Percentiles rank a stretch among this genome's conserved stretches.
Conservation (phyloP, 2,113 vertebrate species). For the Pelvicachromis taeniatus region DNA sequence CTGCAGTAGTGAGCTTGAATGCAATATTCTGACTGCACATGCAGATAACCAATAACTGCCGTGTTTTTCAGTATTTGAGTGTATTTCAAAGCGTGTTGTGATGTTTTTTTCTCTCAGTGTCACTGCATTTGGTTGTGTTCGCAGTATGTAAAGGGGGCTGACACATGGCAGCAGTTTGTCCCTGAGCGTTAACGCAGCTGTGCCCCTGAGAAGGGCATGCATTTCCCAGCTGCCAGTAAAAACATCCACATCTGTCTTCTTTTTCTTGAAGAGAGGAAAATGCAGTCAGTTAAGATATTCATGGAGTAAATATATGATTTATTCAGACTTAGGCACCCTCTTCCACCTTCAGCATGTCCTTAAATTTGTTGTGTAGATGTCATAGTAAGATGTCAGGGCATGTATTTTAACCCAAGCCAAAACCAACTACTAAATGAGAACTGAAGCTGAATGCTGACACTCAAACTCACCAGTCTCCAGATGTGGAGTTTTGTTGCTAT, state of each 20-base stretch:
- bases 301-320: background rate
- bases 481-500: background rate
- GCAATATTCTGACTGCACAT: background rate
- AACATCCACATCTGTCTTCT: conserved; percentile 35
- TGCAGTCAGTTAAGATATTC: background rate
- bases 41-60: background rate
- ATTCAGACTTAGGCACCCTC: background rate
- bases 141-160: background rate
- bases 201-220: background rate
- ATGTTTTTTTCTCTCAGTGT: background rate
- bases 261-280: background rate
- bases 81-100: background rate
- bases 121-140: background rate
- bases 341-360: background rate
- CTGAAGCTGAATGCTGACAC: background rate
- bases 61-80: background rate
- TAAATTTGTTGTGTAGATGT: accelerated
- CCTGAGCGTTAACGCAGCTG: background rate
- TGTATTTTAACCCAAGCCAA: background rate
- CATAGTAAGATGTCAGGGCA: background rate
- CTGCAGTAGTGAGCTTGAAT: background rate
- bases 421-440: background rate
- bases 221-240: background rate
- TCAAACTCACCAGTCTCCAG: background rate
- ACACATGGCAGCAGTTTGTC: conserved; percentile 31